Percentiles rank a stretch among this genome's conserved stretches.
Evolutionary conservation across 2,888 invertebrate species (phyloP).

Genomic region (Oegoconia quadripuncta): DNA sequence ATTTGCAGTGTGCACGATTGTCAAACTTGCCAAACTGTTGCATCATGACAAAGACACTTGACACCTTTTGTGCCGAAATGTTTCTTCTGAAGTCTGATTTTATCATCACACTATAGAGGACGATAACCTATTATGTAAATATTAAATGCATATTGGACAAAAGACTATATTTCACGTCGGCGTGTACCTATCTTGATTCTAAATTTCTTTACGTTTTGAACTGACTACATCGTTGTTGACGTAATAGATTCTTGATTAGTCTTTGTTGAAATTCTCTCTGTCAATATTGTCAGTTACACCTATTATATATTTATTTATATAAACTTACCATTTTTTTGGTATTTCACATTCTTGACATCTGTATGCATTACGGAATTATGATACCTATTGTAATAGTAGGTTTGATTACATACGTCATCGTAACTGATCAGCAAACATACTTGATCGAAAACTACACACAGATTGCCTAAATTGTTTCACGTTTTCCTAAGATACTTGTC

Average conservation of each 20-base stretch:
- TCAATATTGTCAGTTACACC: background rate
- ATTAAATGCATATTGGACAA: slow-evolving; percentile 3
- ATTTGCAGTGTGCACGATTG: slow-evolving; percentile 18
- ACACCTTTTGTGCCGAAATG: slow-evolving; percentile 25
- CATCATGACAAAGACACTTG: slow-evolving; percentile 22
- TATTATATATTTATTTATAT: too few relatives aligned
- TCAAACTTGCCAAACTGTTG: slow-evolving; percentile 24
- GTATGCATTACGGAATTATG: too few relatives aligned
- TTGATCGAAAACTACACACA: too few relatives aligned
- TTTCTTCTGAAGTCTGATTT: slow-evolving; percentile 17
- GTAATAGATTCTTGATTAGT: background rate
- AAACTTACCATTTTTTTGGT: too few relatives aligned
- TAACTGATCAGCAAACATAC: too few relatives aligned
- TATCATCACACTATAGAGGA: slow-evolving; percentile 16
- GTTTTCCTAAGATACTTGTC: too few relatives aligned
- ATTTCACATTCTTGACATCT: too few relatives aligned
- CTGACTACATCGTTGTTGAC: background rate
- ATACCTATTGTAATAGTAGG: too few relatives aligned
- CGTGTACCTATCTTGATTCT: slow-evolving; percentile 2
- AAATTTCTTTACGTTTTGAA: slow-evolving; percentile 3
- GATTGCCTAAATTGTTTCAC: too few relatives aligned
- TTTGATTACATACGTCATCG: too few relatives aligned
- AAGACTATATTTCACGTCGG: slow-evolving; percentile 7
- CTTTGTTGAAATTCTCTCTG: too few relatives aligned
- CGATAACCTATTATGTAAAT: slow-evolving; percentile 15